Conservation (phyloP, 2,888 invertebrate genomes). For the Lasioglossum vierecki region DNA sequence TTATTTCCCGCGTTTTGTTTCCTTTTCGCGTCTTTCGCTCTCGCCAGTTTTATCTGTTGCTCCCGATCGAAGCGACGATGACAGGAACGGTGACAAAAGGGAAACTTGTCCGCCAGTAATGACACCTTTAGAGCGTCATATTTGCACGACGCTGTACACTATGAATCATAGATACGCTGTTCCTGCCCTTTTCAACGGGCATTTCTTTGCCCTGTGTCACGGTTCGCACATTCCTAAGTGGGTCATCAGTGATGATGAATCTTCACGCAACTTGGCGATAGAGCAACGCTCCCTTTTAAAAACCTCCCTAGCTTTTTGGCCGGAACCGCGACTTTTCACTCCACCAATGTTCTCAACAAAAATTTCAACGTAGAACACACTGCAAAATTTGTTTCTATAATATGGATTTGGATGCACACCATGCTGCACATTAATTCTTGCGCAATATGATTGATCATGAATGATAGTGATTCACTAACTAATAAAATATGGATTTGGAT, state of each 20-base stretch:
- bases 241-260: constrained; percentile 18
- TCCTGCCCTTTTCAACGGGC: constrained; percentile 13
- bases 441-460: too few relatives aligned
- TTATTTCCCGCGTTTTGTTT: constrained; percentile 1
- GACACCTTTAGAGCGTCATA: constrained; percentile 10
- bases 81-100: constrained; percentile 19
- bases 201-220: neutral
- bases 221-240: constrained; percentile 7
- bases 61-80: constrained; percentile 17
- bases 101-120: constrained; percentile 21
- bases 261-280: neutral
- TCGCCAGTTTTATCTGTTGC: constrained; percentile 23
- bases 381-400: neutral
- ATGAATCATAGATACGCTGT: constrained; percentile 19
- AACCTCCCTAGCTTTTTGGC: neutral
- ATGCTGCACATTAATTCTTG: too few relatives aligned
- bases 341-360: neutral
- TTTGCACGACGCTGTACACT: constrained; percentile 14
- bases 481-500: too few relatives aligned
- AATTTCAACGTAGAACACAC: neutral
- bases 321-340: neutral
- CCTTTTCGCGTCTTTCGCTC: neutral
- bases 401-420: too few relatives aligned
- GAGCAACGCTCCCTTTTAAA: neutral
- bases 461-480: too few relatives aligned